Conservation (phyloP, 2,797 vertebrate species). For the Brotula barbata region DNA sequence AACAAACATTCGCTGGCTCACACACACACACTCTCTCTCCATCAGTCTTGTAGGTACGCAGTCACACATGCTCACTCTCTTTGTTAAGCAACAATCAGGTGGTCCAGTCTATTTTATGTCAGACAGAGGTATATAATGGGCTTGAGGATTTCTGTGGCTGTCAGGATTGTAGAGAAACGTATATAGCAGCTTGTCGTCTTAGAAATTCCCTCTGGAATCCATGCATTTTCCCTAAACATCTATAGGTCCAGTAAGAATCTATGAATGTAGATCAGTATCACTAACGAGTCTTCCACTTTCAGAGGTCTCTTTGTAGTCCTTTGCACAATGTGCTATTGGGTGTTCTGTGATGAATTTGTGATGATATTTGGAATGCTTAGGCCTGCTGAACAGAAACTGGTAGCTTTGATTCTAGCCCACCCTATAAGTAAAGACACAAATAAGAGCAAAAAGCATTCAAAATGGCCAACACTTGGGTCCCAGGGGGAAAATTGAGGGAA, state of each 20-base stretch:
- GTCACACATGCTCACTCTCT: constrained; percentile 41
- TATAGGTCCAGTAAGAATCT: constrained; percentile 40
- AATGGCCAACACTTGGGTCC: constrained; percentile 58
- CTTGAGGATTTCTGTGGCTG: constrained; percentile 32
- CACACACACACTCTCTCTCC: constrained; percentile 9
- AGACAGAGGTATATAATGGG: constrained; percentile 50
- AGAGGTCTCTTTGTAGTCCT: constrained; percentile 57
- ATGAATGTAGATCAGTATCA: constrained; percentile 49
- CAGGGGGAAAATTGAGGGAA: constrained; percentile 2
- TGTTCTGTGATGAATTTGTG: constrained; percentile 50
- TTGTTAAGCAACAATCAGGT: constrained; percentile 61
- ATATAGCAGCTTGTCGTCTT: constrained; percentile 48
- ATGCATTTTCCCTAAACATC: constrained; percentile 47
- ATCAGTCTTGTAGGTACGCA: constrained; percentile 9
- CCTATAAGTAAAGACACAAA: constrained; percentile 21
- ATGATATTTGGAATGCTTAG: constrained; percentile 45
- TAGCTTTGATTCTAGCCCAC: constrained; percentile 32
- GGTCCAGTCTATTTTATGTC: constrained; percentile 57
- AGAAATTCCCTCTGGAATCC: constrained; percentile 50
- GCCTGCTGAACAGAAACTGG: constrained; percentile 48
- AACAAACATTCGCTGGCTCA: constrained; percentile 18
- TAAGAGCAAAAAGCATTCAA: constrained; percentile 31
- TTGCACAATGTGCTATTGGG: constrained; percentile 49
- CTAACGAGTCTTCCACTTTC: constrained; percentile 51
- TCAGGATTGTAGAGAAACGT: constrained; percentile 30